These are phyloP conservation scores for Gobio occitaniae DNA, from an alignment of 2,797 vertebrate genomes.

Conservation along the genomic window DNA sequence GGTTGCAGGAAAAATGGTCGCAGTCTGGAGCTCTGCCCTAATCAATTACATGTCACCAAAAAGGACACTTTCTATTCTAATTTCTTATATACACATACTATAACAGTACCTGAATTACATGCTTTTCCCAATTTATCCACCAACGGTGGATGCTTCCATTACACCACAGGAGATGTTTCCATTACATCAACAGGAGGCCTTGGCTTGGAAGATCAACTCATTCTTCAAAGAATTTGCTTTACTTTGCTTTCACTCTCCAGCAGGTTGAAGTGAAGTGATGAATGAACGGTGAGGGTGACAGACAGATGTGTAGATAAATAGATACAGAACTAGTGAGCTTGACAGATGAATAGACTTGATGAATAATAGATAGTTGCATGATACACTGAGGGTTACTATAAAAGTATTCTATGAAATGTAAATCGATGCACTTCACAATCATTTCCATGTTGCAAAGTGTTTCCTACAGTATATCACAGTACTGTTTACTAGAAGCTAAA, in stretches of 20 bases:
- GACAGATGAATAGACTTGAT: slow-evolving; percentile 14
- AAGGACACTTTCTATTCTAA: not conserved
- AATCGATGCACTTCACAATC: not conserved
- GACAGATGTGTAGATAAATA: slow-evolving; percentile 27
- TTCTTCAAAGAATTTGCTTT: slow-evolving; percentile 23
- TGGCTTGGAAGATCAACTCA: slow-evolving; percentile 32
- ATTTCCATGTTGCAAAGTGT: not conserved
- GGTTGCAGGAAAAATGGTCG: too few species aligned
- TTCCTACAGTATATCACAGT: not conserved
- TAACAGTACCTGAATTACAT: not conserved
- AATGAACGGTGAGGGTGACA: slow-evolving; percentile 6
- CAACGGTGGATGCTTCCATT: not conserved
- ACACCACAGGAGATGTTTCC: not conserved
- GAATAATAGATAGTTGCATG: slow-evolving; percentile 5
- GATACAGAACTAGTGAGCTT: not conserved
- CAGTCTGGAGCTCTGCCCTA: too few species aligned
- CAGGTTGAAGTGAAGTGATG: slow-evolving; percentile 14
- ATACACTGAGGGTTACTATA: not conserved
- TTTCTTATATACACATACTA: not conserved
- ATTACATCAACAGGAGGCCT: slow-evolving; percentile 13
- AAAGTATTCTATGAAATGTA: not conserved
- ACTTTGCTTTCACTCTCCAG: slow-evolving; percentile 37
- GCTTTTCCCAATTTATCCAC: not conserved
- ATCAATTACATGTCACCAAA: not conserved
- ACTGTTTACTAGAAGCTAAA: not conserved